These are phyloP conservation scores for Diabrotica virgifera DNA, from an alignment of 1,140 invertebrate genomes.

Conservation along the genomic window DNA sequence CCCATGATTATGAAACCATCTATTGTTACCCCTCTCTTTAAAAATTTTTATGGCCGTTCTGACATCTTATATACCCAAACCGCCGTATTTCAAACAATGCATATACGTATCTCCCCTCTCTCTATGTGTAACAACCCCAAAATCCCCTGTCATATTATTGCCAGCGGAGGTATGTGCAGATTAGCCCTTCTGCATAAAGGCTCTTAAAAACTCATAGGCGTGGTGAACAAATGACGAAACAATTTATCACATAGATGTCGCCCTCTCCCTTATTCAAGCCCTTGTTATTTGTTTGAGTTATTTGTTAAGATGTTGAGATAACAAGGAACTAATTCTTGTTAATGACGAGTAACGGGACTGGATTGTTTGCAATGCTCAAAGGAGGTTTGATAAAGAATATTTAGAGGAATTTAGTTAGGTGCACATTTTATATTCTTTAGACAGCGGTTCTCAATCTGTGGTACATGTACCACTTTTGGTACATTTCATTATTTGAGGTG, in stretches of 20 bases:
- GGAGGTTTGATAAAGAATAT: no score
- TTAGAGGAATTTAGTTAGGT: no score
- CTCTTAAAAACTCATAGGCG: constrained; percentile 14
- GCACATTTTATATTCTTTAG: no score
- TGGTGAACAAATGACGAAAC: constrained; percentile 18
- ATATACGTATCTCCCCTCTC: background rate
- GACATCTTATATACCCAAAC: background rate
- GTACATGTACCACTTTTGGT: no score
- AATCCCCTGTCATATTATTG: background rate
- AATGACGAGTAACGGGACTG: background rate
- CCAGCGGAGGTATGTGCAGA: background rate
- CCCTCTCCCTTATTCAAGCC: constrained; percentile 6
- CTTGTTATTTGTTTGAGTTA: constrained; percentile 1
- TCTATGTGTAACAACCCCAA: background rate
- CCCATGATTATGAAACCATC: background rate
- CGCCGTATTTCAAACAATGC: background rate
- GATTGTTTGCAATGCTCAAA: no score
- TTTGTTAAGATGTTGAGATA: background rate
- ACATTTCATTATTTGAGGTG: no score
- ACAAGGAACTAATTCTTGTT: background rate
- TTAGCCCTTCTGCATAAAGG: constrained; percentile 3
- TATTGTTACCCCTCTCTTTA: background rate
- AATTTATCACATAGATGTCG: constrained; percentile 13
- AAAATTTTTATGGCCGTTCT: background rate
- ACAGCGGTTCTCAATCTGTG: no score